Base-by-base conservation (phyloP, 92 coral and sea anemone species). In the Heliopora coerulea region DNA sequence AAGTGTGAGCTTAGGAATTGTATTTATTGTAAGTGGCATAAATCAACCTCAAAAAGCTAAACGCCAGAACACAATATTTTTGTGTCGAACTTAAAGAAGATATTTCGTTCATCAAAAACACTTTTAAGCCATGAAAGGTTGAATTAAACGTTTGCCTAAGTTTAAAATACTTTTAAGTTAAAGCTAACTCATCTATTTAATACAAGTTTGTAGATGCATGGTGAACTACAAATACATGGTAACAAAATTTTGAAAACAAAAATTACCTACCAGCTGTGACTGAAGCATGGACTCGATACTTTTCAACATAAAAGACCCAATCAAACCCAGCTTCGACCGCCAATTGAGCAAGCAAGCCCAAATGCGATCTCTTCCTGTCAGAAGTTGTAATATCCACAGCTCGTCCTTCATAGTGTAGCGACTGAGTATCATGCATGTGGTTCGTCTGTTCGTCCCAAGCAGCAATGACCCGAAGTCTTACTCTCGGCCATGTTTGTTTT, bases 321-420 rank as follows among this genome's bases (percentile, higher is more conserved):
- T 95, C 97, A 84, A 95, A 95, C 0, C 96, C 96, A 25, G 99
- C 93, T 59, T 95, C 76, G 1, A 83, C 91, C 10, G 99, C 99
- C 23, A 95, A 75, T 28, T 96, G 81, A 37, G 93, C 99, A 19
- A 95, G 88, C 46, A 75, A 79, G 44, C 96, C 96, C 78, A 85
- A 81, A 72, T 95, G 88, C 28, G 79, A n/a, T 33, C 31, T 75
- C 57, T 88, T 89, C 54, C 49, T 79, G 85, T 95, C 99, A 23
- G 99, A 95, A 8, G 96, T 84, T 19, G 91, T 86, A 29, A 95
- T 83, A 74, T 95, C 99, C 14, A 95, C 99, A n/a, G 99, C 99
- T 69, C 99, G 76, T 23, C 99, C 99, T 90, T 95, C 99, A 74
- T 88, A 90, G 78, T 95, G 99, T 62, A 95, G 81, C n/a, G 97